These are phyloP conservation scores for Protobothrops flavoviridis DNA, from an alignment of 2,113 vertebrate genomes.

Conservation along the genomic window DNA sequence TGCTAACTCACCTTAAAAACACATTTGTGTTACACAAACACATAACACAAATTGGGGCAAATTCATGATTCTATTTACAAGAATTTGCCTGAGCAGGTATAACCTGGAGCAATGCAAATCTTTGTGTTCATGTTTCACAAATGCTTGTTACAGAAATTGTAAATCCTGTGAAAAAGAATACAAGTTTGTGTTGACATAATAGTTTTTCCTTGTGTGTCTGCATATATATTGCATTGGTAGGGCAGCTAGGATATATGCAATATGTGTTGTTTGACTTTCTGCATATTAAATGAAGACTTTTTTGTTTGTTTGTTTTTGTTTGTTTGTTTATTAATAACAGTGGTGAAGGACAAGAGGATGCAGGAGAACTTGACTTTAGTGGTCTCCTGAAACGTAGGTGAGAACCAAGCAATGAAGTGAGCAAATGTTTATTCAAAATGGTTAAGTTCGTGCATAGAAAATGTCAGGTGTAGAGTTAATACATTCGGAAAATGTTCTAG, in stretches of 20 bases:
- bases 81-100: constrained; percentile 61
- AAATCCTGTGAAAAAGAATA: constrained; percentile 74
- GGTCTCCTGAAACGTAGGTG: constrained; percentile 99
- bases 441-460: constrained; percentile 55
- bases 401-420: constrained; percentile 78
- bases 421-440: constrained; percentile 66
- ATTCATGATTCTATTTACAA: constrained; percentile 62
- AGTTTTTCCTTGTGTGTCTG: constrained; percentile 54
- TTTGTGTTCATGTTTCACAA: constrained; percentile 73
- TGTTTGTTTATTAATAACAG: constrained; percentile 90
- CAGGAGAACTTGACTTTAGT: constrained; percentile 99
- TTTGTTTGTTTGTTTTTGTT: constrained; percentile 44
- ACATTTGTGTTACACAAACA: constrained; percentile 71
- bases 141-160: constrained; percentile 56
- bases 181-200: constrained; percentile 71
- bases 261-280: constrained; percentile 63
- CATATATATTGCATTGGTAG: constrained; percentile 57
- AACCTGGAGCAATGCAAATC: constrained; percentile 64
- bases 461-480: constrained; percentile 67
- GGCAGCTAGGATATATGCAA: constrained; percentile 60
- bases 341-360: constrained; percentile 98
- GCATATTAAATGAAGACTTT: constrained; percentile 78
- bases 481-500: constrained; percentile 38
- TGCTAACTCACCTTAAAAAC: constrained; percentile 55
- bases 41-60: constrained; percentile 73